Conservation (phyloP, 2,113 vertebrate species). For the Caracal caracal region DNA sequence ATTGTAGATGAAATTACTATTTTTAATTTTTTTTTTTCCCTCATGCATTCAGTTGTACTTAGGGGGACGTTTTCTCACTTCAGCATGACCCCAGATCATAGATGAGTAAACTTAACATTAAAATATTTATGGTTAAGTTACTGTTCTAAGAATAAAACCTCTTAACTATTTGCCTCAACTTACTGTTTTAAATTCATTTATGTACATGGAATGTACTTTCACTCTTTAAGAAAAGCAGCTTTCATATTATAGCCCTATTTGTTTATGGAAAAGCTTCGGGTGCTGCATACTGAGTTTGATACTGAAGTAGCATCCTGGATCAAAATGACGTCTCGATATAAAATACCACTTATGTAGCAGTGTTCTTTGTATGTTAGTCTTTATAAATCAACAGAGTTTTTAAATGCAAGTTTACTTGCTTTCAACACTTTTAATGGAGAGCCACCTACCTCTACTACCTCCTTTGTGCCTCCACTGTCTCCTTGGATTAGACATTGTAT, state of each 20-base stretch:
- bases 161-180: slow-evolving; percentile 81
- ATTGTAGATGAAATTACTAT: slow-evolving; percentile 82
- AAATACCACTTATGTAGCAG: slow-evolving; percentile 61
- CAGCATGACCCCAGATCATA: slow-evolving; percentile 87
- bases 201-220: slow-evolving; percentile 88
- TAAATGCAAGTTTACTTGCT: neutral
- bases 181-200: slow-evolving; percentile 64
- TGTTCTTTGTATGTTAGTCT: slow-evolving; percentile 61
- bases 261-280: slow-evolving; percentile 47
- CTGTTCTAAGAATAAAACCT: slow-evolving; percentile 84
- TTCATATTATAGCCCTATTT: slow-evolving; percentile 63
- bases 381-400: slow-evolving; percentile 24
- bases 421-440: neutral
- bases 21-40: slow-evolving; percentile 68
- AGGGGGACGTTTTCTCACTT: slow-evolving; percentile 78
- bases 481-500: neutral
- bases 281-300: slow-evolving; percentile 70
- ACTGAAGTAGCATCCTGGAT: slow-evolving; percentile 48
- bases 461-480: neutral
- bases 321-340: slow-evolving; percentile 65
- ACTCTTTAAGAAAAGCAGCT: slow-evolving; percentile 80
- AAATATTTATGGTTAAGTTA: slow-evolving; percentile 89
- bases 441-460: neutral
- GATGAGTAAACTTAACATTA: slow-evolving; percentile 87
- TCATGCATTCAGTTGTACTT: slow-evolving; percentile 72